phyloP scores from a whole-genome alignment of 2,113 vertebrate species.

The Hiodon tergisus region DNA sequence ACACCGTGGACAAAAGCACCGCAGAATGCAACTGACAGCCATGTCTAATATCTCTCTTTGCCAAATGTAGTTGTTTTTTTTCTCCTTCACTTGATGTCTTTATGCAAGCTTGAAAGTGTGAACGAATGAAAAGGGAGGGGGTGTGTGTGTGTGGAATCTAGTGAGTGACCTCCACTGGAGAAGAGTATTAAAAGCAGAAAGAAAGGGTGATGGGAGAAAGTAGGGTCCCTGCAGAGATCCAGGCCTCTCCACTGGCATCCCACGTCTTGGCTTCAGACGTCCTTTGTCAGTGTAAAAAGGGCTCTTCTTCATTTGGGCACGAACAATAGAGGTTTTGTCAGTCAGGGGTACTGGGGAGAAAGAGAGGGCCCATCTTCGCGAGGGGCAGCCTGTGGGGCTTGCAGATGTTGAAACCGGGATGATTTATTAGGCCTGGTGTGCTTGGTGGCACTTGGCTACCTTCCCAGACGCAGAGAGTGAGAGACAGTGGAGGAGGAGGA shows the following conservation, averaged over 20 bases:
- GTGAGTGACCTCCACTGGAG: conserved; percentile 84
- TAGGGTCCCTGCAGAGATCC: conserved; percentile 74
- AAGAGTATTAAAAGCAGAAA: conserved; percentile 71
- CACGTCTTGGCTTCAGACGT: conserved; percentile 81
- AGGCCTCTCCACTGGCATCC: conserved; percentile 78
- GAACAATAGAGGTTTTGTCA: conserved; percentile 91
- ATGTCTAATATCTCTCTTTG: conserved; percentile 99
- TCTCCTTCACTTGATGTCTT: conserved; percentile 92
- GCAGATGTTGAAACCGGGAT: conserved; percentile 85
- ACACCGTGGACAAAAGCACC: conserved; percentile 68
- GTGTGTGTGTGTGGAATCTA: conserved; percentile 45
- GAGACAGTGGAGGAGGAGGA: conserved; percentile 48
- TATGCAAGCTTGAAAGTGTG: conserved; percentile 84
- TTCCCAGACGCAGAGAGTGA: conserved; percentile 77
- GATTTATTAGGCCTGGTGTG: conserved; percentile 88
- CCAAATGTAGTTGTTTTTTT: conserved; percentile 72
- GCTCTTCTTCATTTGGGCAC: conserved; percentile 84
- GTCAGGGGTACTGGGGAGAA: conserved; percentile 65
- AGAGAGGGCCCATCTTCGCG: conserved; percentile 63
- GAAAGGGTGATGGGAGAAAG: conserved; percentile 50
- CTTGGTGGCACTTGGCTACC: conserved; percentile 84
- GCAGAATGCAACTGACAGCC: conserved; percentile 85
- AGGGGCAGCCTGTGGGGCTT: conserved; percentile 75
- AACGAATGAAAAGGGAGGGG: conserved; percentile 75
- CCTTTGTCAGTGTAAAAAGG: conserved; percentile 81